These are phyloP conservation scores for Hephaestus fuliginosus DNA, from an alignment of 2,797 vertebrate genomes.

Conservation along the genomic window DNA sequence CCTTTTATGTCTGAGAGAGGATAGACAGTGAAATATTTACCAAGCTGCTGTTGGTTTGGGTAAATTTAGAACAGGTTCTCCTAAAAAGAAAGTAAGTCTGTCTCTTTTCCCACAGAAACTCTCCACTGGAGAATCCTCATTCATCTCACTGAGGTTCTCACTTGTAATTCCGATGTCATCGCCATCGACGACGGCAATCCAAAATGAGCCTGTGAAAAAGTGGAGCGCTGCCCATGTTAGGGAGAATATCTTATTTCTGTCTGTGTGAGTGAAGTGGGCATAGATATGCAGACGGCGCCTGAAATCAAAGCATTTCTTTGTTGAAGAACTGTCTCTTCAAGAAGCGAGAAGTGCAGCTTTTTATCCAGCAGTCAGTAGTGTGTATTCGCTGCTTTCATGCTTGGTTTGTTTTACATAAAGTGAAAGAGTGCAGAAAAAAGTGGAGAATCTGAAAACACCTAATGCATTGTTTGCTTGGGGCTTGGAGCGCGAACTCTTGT, in stretches of 20 bases:
- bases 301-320: constrained; percentile 34
- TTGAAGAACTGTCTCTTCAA: constrained; percentile 33
- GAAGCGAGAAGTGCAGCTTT: constrained; percentile 36
- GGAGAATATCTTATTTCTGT: constrained; percentile 16
- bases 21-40: constrained; percentile 80
- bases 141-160: constrained; percentile 17
- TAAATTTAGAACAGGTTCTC: constrained; percentile 57
- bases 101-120: constrained; percentile 28
- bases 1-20: constrained; percentile 65
- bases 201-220: constrained; percentile 41
- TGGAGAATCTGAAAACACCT: constrained; percentile 9
- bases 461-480: background rate
- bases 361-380: constrained; percentile 27
- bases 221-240: constrained; percentile 22
- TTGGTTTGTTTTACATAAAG: constrained; percentile 48
- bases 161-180: constrained; percentile 23
- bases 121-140: constrained; percentile 27
- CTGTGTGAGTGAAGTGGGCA: constrained; percentile 12
- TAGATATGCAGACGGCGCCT: constrained; percentile 36
- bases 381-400: constrained; percentile 37
- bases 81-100: constrained; percentile 37
- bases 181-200: constrained; percentile 6
- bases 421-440: constrained; percentile 27
- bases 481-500: background rate
- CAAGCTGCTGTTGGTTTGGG: constrained; percentile 37